phyloP scores from a whole-genome alignment of 2,113 vertebrate genomes.

The Acanthochromis polyacanthus region DNA sequence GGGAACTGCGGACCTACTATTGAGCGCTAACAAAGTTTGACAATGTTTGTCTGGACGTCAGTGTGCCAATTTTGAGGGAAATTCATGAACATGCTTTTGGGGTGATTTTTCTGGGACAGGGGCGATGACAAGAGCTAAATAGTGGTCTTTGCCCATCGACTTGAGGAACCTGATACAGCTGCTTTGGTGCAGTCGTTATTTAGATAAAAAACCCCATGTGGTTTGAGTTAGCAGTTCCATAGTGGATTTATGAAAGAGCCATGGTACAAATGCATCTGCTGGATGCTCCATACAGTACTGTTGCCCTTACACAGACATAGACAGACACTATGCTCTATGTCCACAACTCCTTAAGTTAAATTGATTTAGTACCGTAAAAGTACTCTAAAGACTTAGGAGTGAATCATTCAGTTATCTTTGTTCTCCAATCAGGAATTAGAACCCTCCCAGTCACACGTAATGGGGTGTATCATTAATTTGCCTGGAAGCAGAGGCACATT shows the following conservation, averaged over 20 bases:
- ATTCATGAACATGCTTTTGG: conserved; percentile 74
- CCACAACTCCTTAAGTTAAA: conserved; percentile 30
- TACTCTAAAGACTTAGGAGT: conserved; percentile 36
- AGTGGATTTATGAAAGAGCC: conserved; percentile 77
- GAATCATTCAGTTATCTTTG: conserved; percentile 56
- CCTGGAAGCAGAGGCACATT: conserved; percentile 38
- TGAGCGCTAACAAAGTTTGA: conserved; percentile 81
- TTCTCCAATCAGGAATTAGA: conserved; percentile 46
- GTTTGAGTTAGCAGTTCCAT: conserved; percentile 79
- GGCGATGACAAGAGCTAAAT: conserved; percentile 73
- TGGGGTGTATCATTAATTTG: conserved; percentile 72
- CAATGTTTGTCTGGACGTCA: conserved; percentile 81
- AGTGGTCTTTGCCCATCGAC: conserved; percentile 61
- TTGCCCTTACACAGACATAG: conserved; percentile 38
- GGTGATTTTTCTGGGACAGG: conserved; percentile 64
- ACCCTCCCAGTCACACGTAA: conserved; percentile 44
- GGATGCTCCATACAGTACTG: conserved; percentile 54
- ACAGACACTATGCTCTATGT: conserved; percentile 11
- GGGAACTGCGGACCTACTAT: conserved; percentile 35
- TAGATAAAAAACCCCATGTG: conserved; percentile 82
- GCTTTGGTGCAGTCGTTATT: conserved; percentile 77
- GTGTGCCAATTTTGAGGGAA: conserved; percentile 72
- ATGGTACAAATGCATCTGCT: conserved; percentile 73
- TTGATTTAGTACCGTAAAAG: conserved; percentile 26
- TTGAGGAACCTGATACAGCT: conserved; percentile 73